Percentiles rank a stretch among this genome's conserved stretches.
phyloP scores from a whole-genome alignment of 2,888 invertebrate species.

The Drosophila fulvimacula region DNA sequence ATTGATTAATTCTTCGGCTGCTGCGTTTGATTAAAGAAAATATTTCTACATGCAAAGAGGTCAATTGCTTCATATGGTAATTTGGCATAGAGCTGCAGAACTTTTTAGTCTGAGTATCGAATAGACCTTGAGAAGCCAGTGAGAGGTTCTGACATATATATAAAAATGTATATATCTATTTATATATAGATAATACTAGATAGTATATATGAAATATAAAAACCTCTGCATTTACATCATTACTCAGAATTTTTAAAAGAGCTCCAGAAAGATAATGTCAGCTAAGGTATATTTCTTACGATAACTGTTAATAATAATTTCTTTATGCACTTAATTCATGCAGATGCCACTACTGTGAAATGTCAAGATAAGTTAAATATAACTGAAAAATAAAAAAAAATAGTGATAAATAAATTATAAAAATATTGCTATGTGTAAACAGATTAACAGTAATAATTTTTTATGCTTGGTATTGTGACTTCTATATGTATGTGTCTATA shows the following conservation, averaged over 20 bases:
- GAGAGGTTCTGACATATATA: constrained; percentile 19
- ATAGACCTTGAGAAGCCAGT: constrained; percentile 52
- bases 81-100: constrained; percentile 46
- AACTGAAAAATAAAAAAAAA: no score
- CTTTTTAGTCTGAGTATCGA: constrained; percentile 22
- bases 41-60: constrained; percentile 73
- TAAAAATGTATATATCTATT: not conserved
- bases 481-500: no score
- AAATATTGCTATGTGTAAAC: no score
- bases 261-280: not conserved
- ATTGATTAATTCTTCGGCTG: constrained; percentile 77
- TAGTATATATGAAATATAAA: not conserved
- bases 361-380: not conserved
- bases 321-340: not conserved
- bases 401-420: no score
- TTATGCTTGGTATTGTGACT: no score
- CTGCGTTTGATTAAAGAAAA: constrained; percentile 75
- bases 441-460: no score
- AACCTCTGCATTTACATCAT: not conserved
- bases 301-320: not conserved
- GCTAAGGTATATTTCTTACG: not conserved
- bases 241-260: not conserved
- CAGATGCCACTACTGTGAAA: not conserved
- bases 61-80: constrained; percentile 80
- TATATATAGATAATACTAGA: not conserved